Base-by-base conservation (phyloP, 2,113 vertebrate genomes). In the Colinus virginianus region DNA sequence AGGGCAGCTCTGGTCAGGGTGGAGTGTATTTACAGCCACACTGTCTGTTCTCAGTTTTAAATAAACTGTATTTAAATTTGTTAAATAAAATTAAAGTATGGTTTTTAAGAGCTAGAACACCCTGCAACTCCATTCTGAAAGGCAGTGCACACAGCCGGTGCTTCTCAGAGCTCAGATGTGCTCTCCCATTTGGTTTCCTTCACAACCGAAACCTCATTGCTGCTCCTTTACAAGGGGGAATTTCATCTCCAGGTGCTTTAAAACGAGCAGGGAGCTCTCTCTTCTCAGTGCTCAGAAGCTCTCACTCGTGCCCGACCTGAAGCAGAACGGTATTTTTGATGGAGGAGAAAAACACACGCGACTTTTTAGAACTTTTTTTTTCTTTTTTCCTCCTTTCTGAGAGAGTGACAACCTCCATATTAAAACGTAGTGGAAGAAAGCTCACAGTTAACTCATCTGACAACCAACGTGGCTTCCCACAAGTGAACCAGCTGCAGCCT, bases 41-140 rank as follows among this genome's bases (percentile, higher is more conserved):
- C 95, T 87, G 77, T 95, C 87, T 95, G 96, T 92, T 95, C 96
- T 96, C 87, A 79, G 66, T 98, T 97, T 97, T 97, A 96, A 97
- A 96, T 95, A 93, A 97, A 97, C 95, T 97, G 96, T 97, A 96
- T 95, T 98, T 95, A 95, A 88, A 96, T 97, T 98, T 97, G 96
- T 97, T 97, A 88, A 97, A 97, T 94, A 72, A 97, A 97, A 97
- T 51, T 83, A 7, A 95, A 93, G 94, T 85, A 97, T 90, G 94
- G 87, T 97, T 98, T 98, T 96, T 98, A 97, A 97, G 96, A 96
- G 93, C 89, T 94, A 91, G 93, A 83, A 97, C 78, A 84, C 53
- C 96, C 89, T 13, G 80, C 69, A 90, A 12, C 71, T 97, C 84
- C 69, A 0, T 95, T 62, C 19, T 36, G 74, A 81, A 80, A 90